Conservation (phyloP, 2,888 invertebrate genomes). For the Clanis bilineata region DNA sequence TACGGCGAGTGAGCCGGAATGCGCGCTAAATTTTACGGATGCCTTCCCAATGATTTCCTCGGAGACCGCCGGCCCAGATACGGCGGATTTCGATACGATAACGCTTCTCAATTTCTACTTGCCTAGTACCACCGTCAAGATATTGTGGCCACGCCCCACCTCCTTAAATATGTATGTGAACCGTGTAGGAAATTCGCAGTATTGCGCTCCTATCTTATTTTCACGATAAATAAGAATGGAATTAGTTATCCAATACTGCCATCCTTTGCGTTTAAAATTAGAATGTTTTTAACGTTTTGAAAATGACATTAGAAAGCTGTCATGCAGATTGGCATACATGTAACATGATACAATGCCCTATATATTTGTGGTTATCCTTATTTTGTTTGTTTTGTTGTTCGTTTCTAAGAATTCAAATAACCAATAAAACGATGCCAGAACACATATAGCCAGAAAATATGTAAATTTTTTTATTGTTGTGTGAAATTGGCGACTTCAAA, state of each 20-base stretch:
- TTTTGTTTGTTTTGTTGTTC: no score
- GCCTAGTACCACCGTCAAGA: slow-evolving; percentile 55
- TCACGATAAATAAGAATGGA: not conserved
- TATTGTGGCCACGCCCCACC: slow-evolving; percentile 67
- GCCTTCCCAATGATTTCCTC: slow-evolving; percentile 91
- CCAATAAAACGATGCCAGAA: no score
- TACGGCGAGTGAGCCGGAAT: slow-evolving; percentile 73
- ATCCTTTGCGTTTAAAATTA: not conserved
- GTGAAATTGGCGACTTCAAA: no score
- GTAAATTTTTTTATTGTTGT: no score
- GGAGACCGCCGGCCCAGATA: slow-evolving; percentile 84
- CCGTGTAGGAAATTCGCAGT: slow-evolving; percentile 19
- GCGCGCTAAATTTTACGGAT: slow-evolving; percentile 85
- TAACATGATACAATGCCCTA: no score
- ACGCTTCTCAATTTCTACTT: slow-evolving; percentile 76
- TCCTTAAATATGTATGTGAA: slow-evolving; percentile 70
- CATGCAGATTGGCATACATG: no score
- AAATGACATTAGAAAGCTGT: no score
- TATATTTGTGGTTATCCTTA: no score
- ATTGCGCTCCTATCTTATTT: not conserved
- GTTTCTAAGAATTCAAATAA: no score
- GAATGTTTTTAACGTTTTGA: not conserved
- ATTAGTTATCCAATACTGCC: not conserved
- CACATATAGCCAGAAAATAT: no score
- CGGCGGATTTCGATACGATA: slow-evolving; percentile 81